Percentiles rank a stretch among this genome's conserved stretches.
phyloP scores from a whole-genome alignment of 1,140 invertebrate species.

The Lepidotrigona ventralis region DNA sequence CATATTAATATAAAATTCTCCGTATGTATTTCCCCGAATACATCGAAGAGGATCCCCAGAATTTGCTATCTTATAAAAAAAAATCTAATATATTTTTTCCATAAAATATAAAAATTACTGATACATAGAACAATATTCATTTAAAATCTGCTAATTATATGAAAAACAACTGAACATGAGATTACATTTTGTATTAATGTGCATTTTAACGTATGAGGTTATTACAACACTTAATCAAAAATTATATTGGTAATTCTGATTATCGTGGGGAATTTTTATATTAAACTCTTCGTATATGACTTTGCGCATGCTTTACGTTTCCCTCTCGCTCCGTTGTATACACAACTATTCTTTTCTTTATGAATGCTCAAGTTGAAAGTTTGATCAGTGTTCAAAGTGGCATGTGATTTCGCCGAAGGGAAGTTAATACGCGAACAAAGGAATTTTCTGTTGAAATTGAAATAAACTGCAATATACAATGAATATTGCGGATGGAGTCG shows the following conservation, averaged over 20 bases:
- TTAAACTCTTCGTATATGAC: background rate
- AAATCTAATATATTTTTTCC: too few relatives aligned
- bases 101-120: too few relatives aligned
- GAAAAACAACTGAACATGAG: background rate
- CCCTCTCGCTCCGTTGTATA: background rate
- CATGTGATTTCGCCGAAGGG: background rate
- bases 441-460: background rate
- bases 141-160: background rate
- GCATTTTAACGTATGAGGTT: too few relatives aligned
- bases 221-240: too few relatives aligned
- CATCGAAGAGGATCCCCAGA: too few relatives aligned
- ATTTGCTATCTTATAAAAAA: too few relatives aligned
- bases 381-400: background rate
- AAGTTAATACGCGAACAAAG: background rate
- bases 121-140: too few relatives aligned
- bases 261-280: background rate
- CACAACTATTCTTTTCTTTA: background rate
- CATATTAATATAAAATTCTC: too few relatives aligned
- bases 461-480: slow-evolving; percentile 51
- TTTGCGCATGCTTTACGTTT: slow-evolving; percentile 9
- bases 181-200: background rate
- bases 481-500: slow-evolving; percentile 71
- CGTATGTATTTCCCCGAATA: too few relatives aligned
- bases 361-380: background rate
- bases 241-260: background rate